These are phyloP conservation scores for Ptilorrhoa leucosticta DNA, from an alignment of 2,113 vertebrate species.

Conservation along the genomic window DNA sequence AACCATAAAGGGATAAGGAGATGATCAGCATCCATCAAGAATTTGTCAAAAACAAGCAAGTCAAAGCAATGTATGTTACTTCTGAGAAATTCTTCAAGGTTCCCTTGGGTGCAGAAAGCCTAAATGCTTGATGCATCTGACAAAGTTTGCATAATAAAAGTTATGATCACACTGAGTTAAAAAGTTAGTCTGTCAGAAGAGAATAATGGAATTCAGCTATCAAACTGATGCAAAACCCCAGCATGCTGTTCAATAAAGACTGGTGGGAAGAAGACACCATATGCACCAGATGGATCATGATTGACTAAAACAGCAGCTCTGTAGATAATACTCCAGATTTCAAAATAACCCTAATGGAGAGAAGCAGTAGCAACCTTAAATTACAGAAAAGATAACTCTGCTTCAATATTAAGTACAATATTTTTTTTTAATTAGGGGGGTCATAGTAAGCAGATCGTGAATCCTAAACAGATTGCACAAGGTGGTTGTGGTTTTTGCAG, in stretches of 20 bases:
- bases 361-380: not conserved
- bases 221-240: not conserved
- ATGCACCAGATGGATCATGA: not conserved
- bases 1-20: not conserved
- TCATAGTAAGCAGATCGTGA: not conserved
- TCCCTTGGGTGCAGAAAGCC: not conserved
- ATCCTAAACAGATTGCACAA: not conserved
- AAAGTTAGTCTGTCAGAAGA: not conserved
- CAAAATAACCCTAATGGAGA: not conserved
- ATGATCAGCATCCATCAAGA: not conserved
- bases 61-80: not conserved
- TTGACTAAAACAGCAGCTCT: not conserved
- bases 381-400: not conserved
- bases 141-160: not conserved
- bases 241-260: not conserved
- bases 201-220: not conserved
- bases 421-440: not conserved
- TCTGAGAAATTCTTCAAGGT: not conserved
- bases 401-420: not conserved
- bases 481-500: not conserved
- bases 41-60: not conserved
- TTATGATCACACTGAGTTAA: not conserved
- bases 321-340: not conserved
- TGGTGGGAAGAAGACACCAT: not conserved
- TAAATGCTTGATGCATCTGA: not conserved